Evolutionary conservation across 2,888 invertebrate genomes (phyloP), one percentile per base, ranked within the genome.

Genomic region (Leptothorax acervorum): DNA sequence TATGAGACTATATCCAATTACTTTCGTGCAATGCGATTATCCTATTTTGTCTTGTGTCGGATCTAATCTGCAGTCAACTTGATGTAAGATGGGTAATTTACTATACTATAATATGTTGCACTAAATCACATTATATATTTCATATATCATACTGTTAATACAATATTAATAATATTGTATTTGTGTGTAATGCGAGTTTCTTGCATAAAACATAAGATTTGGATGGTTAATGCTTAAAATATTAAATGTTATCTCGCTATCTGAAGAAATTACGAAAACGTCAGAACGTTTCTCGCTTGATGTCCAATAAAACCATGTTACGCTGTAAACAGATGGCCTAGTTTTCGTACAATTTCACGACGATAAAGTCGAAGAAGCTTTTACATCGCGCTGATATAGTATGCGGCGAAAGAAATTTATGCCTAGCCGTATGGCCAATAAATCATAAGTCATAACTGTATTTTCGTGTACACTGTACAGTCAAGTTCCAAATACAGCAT

Each of bases 281-380:
- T 66, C 55, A 42, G 66, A 55, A 51, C 63, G 23, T 15, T 35
- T 76, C 15, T 76, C 39, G 23, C 51, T 31, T 65, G n/a, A 45
- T 68, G 45, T 57, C 68, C 57, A 78, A 68, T 78, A 78, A 78
- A 78, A 68, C 55, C 31, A 11, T 45, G 55, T 55, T 55, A 66
- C 5, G 66, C 31, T 45, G 42, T 45, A 42, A 78, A 78, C 55
- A 66, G 78, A 78, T 78, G 68, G 68, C 78, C 78, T 45, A 78
- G 55, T 78, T 78, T 78, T 78, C 78, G 55, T 78, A 57, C 45
- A 78, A 68, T 78, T 78, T 78, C 31, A 15, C 55, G 45, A 23
- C 78, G 68, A 45, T 78, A 68, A 78, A 78, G 78, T 57, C 78
- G 31, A 68, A 78, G 78, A 63, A 78, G 78, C 78, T 78, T 78